Percentiles rank a stretch among this genome's conserved stretches.
Conservation (phyloP, 2,888 invertebrate genomes). For the Tiphia femorata region DNA sequence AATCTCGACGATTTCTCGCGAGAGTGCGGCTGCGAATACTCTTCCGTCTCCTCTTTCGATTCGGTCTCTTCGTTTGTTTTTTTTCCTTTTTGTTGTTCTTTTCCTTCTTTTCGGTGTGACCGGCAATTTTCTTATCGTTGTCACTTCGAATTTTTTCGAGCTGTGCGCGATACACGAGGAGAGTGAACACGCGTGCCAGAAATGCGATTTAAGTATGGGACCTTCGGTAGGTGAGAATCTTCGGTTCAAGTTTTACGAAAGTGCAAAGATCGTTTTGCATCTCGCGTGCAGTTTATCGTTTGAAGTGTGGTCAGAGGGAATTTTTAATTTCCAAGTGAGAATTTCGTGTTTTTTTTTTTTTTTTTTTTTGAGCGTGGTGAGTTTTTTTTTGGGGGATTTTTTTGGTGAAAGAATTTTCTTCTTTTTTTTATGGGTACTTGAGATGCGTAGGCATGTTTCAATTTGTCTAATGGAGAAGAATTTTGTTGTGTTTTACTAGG, state of each 20-base stretch:
- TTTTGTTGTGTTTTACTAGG: background rate
- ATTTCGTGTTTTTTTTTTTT: too few relatives aligned
- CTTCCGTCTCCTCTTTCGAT: background rate
- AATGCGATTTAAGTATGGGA: slow-evolving; percentile 24
- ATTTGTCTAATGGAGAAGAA: background rate
- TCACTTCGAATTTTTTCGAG: background rate
- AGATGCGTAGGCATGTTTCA: too few relatives aligned
- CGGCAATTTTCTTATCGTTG: too few relatives aligned
- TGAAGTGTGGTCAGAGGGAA: background rate
- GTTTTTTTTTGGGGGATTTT: too few relatives aligned
- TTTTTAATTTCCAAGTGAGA: background rate
- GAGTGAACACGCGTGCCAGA: background rate
- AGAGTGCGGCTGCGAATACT: too few relatives aligned
- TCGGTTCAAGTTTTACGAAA: background rate
- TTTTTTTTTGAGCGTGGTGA: too few relatives aligned
- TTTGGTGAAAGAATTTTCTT: too few relatives aligned
- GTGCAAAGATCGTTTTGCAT: background rate
- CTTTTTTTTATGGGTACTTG: too few relatives aligned
- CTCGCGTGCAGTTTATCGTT: background rate
- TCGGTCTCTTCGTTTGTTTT: too few relatives aligned
- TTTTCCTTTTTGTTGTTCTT: too few relatives aligned
- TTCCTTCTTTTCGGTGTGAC: too few relatives aligned
- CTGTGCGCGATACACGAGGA: background rate
- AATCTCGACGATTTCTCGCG: too few relatives aligned
- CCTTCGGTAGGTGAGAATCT: slow-evolving; percentile 25